phyloP scores from a whole-genome alignment of 2,797 vertebrate genomes.

The Sebastes nivosus region DNA sequence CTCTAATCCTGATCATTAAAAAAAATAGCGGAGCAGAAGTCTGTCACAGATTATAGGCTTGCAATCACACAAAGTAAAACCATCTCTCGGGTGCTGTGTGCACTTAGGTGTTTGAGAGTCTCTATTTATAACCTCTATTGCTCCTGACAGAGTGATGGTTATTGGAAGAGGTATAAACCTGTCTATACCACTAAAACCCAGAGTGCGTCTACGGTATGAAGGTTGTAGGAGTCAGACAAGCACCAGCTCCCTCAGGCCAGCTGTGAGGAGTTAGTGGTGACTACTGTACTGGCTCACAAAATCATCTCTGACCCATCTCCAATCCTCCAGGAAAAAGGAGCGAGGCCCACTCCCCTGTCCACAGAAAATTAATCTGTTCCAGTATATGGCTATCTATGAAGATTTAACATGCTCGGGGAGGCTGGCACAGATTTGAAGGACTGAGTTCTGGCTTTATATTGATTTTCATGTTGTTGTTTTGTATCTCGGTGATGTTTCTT shows the following conservation, averaged over 20 bases:
- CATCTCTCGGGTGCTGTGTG: neutral
- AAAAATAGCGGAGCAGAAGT: constrained; percentile 22
- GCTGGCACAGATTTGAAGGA: neutral
- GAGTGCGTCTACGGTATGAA: neutral
- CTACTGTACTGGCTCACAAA: neutral
- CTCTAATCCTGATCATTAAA: constrained; percentile 33
- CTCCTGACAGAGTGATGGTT: constrained; percentile 11
- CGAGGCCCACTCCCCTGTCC: neutral
- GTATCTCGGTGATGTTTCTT: neutral
- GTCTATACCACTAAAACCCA: neutral
- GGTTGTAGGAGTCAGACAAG: constrained; percentile 6
- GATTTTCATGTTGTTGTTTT: neutral
- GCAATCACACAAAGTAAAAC: constrained; percentile 27
- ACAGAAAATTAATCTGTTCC: constrained; percentile 22
- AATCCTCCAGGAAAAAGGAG: neutral
- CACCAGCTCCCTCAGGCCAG: neutral
- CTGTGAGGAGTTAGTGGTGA: constrained; percentile 7
- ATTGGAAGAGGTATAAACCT: neutral
- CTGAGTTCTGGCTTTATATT: neutral
- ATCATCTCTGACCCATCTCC: constrained; percentile 13
- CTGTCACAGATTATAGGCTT: constrained; percentile 30
- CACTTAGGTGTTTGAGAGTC: constrained; percentile 9
- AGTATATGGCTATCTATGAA: constrained; percentile 5
- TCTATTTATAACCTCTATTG: constrained; percentile 38
- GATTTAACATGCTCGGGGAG: neutral